Conservation (phyloP, 2,113 vertebrate species). For the Datnioides undecimradiatus region DNA sequence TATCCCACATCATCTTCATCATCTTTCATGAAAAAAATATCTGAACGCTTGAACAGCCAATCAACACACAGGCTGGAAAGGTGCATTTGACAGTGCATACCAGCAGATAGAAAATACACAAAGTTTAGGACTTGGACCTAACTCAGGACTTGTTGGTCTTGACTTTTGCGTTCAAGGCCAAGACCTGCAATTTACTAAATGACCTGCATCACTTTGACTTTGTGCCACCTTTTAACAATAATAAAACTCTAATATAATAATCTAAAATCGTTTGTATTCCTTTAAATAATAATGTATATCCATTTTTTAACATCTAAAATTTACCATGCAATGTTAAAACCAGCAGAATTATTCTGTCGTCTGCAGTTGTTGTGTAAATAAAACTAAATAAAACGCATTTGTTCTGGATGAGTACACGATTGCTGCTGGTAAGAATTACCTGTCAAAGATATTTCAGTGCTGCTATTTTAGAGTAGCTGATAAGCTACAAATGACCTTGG, state of each 20-base stretch:
- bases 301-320: not conserved
- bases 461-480: slow-evolving; percentile 46
- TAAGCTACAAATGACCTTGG: slow-evolving; percentile 45
- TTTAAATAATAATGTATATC: not conserved
- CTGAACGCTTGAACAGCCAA: not conserved
- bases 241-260: not conserved
- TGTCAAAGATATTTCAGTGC: slow-evolving; percentile 26
- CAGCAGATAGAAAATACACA: not conserved
- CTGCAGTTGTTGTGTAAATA: not conserved
- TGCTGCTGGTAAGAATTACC: not conserved
- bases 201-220: not conserved
- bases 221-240: not conserved
- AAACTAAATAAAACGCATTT: no score
- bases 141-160: not conserved
- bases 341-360: not conserved
- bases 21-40: not conserved
- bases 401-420: not conserved
- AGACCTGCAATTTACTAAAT: not conserved
- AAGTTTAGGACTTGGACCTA: not conserved
- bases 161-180: not conserved
- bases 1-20: no score
- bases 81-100: not conserved
- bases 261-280: no score
- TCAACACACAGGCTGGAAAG: not conserved
- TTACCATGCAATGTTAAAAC: not conserved